A percentile compares a stretch with the other conserved stretches of the same genome.
phyloP scores from a whole-genome alignment of 2,888 invertebrate species.

The Nezara viridula region DNA sequence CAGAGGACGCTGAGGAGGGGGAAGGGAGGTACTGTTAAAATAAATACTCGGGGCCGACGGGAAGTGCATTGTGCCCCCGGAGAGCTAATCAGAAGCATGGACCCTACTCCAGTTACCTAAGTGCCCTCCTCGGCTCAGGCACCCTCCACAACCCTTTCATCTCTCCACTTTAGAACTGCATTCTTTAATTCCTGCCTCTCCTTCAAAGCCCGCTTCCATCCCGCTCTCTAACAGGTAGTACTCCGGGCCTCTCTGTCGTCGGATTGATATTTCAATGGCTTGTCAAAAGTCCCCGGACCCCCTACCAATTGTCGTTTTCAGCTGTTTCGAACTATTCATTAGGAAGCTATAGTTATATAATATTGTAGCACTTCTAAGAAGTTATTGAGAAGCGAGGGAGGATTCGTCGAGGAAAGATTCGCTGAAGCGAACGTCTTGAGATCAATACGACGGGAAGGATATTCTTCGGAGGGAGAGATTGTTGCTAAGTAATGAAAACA shows the following conservation, averaged over 20 bases:
- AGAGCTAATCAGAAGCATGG: slow-evolving; percentile 50
- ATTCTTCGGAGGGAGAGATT: background rate
- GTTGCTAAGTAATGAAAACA: background rate
- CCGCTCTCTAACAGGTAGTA: slow-evolving; percentile 30
- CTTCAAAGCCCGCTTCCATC: slow-evolving; percentile 22
- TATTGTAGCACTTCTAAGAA: background rate
- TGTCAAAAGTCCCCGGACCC: background rate
- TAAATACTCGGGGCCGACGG: background rate
- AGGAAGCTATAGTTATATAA: background rate
- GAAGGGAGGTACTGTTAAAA: slow-evolving; percentile 5
- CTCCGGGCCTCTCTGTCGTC: background rate
- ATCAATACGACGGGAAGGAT: background rate
- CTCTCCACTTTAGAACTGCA: slow-evolving; percentile 28
- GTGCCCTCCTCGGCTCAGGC: slow-evolving; percentile 39
- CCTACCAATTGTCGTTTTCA: background rate
- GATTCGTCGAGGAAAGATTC: background rate
- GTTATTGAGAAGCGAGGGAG: background rate
- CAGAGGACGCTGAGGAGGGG: background rate
- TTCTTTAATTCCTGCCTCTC: slow-evolving; percentile 27
- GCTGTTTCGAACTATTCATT: background rate
- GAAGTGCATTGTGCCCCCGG: slow-evolving; percentile 42
- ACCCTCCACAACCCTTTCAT: slow-evolving; percentile 25
- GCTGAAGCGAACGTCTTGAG: background rate
- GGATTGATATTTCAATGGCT: slow-evolving; percentile 31
- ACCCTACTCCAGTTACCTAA: slow-evolving; percentile 52